phyloP scores from a whole-genome alignment of 2,888 invertebrate genomes.

The Cephus pygmeus region DNA sequence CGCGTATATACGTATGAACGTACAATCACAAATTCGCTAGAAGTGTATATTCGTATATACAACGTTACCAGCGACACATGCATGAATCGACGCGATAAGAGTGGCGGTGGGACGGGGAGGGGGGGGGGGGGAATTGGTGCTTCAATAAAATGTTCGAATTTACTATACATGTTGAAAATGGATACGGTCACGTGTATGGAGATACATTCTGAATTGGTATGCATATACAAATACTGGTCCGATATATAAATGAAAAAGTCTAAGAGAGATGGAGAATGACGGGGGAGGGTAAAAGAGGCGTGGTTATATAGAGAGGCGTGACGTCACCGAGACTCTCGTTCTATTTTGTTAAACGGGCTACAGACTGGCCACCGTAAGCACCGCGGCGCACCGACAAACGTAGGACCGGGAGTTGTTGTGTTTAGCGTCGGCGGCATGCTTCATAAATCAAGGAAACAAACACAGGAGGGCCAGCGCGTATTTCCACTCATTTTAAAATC shows the following conservation, averaged over 20 bases:
- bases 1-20: neutral
- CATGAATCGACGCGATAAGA: neutral
- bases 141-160: neutral
- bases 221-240: neutral
- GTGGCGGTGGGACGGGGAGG: constrained; percentile 5
- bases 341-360: constrained; percentile 48
- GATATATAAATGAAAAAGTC: constrained; percentile 5
- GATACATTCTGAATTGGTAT: neutral
- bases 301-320: constrained; percentile 46
- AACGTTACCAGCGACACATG: neutral
- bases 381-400: neutral
- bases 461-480: constrained; percentile 53
- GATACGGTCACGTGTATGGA: neutral
- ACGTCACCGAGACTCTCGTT: constrained; percentile 56
- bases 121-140: constrained; percentile 7
- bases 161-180: no score
- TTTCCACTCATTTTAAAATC: constrained; percentile 10
- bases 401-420: constrained; percentile 46
- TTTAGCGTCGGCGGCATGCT: constrained; percentile 62
- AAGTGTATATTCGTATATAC: neutral
- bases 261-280: constrained; percentile 4
- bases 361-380: constrained; percentile 19
- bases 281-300: constrained; percentile 15
- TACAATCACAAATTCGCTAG: neutral
- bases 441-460: constrained; percentile 65